Evolutionary conservation across 35 echinoderm and acorn worm genomes (phyloP).

Genomic region (Acanthaster planci): DNA sequence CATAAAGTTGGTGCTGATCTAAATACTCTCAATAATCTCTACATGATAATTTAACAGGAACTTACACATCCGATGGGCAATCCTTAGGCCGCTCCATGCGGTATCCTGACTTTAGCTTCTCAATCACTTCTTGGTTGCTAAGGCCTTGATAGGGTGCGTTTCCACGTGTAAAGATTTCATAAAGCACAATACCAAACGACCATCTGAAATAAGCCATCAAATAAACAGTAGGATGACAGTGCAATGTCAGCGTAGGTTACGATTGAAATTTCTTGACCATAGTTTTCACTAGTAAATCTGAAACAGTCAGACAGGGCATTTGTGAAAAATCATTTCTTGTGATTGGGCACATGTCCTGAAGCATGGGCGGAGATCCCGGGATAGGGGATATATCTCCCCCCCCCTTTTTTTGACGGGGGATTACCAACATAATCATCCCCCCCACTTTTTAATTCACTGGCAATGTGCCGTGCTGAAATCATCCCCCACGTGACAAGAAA

Average conservation of each 20-base stretch:
- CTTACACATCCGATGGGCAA: slow-evolving; percentile 69
- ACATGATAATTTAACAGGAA: too few species aligned
- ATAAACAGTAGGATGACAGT: not conserved
- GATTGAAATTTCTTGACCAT: not conserved
- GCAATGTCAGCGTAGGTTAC: too few species aligned
- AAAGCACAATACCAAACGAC: slow-evolving; percentile 78
- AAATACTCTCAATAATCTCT: too few species aligned
- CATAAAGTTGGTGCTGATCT: too few species aligned
- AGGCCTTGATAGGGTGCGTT: slow-evolving; percentile 63
- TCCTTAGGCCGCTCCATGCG: slow-evolving; percentile 63
- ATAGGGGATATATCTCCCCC: too few species aligned
- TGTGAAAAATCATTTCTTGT: not conserved
- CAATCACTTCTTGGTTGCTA: slow-evolving; percentile 38
- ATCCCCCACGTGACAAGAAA: too few species aligned
- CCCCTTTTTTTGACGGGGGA: too few species aligned
- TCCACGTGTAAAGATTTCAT: slow-evolving; percentile 72
- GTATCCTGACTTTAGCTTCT: slow-evolving; percentile 65
- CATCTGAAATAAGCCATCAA: slow-evolving; percentile 44
- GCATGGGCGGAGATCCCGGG: too few species aligned
- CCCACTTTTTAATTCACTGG: too few species aligned
- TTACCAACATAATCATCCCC: not conserved
- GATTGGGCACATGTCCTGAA: not conserved
- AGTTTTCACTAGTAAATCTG: not conserved
- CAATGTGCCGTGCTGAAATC: too few species aligned
- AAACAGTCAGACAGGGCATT: not conserved